phyloP scores from a whole-genome alignment of 2,888 invertebrate species.

The Machimus rusticus region DNA sequence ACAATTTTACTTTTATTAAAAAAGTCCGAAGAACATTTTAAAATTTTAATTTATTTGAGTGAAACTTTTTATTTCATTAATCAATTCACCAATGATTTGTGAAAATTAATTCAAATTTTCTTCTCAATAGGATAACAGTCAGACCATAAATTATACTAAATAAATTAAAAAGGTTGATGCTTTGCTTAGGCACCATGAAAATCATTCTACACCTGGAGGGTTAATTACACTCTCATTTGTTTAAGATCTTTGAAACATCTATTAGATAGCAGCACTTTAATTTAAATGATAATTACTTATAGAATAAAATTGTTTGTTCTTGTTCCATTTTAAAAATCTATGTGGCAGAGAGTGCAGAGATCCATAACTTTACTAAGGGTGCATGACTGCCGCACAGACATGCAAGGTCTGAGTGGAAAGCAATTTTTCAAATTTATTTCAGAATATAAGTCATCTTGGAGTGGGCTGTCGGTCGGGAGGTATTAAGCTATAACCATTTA shows the following conservation, averaged over 20 bases:
- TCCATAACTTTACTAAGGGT: neutral
- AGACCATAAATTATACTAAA: too few species aligned
- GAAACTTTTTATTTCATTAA: too few species aligned
- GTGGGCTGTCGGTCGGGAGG: neutral
- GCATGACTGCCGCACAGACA: neutral
- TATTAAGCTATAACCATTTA: neutral
- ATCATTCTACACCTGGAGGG: neutral
- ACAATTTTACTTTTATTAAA: too few species aligned
- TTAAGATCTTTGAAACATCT: neutral
- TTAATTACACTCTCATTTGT: neutral
- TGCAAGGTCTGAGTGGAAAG: neutral
- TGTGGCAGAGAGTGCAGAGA: neutral
- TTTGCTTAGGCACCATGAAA: neutral
- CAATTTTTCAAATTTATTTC: neutral
- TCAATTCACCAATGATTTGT: too few species aligned
- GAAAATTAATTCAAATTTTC: too few species aligned
- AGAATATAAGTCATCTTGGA: neutral
- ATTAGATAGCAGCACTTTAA: neutral
- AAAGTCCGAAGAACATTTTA: too few species aligned
- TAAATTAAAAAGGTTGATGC: neutral
- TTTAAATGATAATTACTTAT: neutral
- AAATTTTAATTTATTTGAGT: too few species aligned
- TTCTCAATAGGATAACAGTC: too few species aligned
- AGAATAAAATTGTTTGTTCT: neutral
- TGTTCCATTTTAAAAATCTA: neutral